phyloP scores from a whole-genome alignment of 37 sponge, comb jelly and placozoan genomes.

The Theonella swinhoei region DNA sequence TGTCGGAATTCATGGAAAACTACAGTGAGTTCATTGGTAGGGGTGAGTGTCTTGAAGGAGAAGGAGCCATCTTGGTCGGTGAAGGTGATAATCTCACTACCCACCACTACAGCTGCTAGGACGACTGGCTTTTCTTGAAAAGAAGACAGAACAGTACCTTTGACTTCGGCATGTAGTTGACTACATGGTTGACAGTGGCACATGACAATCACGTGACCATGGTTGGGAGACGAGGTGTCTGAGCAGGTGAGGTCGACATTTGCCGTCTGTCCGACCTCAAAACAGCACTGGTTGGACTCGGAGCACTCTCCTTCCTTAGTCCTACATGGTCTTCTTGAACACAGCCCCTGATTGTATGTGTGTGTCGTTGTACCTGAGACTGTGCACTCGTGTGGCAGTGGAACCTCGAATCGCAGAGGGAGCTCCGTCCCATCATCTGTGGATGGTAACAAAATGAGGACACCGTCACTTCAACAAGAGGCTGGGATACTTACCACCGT shows the following conservation, averaged over 20 bases:
- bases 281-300: slow-evolving; percentile 15
- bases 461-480: no score
- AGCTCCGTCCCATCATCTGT: background rate
- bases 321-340: slow-evolving; percentile 24
- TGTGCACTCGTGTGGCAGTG: slow-evolving; percentile 26
- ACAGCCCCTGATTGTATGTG: slow-evolving; percentile 41
- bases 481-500: no score
- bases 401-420: slow-evolving; percentile 22
- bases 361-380: background rate
- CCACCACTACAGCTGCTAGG: slow-evolving; percentile 21
- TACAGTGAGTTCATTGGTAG: slow-evolving; percentile 1
- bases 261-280: slow-evolving; percentile 20
- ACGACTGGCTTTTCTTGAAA: slow-evolving; percentile 1
- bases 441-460: no score
- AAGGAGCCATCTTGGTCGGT: slow-evolving; percentile 26
- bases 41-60: slow-evolving; percentile 11
- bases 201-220: background rate
- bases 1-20: slow-evolving; percentile 5
- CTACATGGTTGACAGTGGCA: slow-evolving; percentile 23
- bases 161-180: slow-evolving; percentile 8
- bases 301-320: slow-evolving; percentile 6
- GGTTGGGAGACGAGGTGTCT: background rate
- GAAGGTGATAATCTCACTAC: slow-evolving; percentile 11
- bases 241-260: slow-evolving; percentile 10
- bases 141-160: slow-evolving; percentile 15